phyloP scores from a whole-genome alignment of 2,888 invertebrate genomes.

The Melinaea menophilus region DNA sequence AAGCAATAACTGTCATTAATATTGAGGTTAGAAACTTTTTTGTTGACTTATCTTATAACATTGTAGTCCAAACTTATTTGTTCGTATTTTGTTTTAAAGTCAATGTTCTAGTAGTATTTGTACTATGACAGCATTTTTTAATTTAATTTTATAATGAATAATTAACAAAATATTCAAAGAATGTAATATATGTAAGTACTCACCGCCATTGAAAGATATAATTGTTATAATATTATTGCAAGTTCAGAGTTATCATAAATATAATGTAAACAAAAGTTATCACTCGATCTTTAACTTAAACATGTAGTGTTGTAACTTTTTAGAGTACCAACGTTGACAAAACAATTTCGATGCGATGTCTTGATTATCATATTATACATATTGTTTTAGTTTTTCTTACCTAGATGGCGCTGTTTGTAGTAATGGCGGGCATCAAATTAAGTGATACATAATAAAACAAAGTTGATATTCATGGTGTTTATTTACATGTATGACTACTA shows the following conservation, averaged over 20 bases:
- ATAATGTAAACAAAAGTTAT: too few species aligned
- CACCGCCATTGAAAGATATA: background rate
- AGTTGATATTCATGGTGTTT: conserved; percentile 22
- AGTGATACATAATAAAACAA: background rate
- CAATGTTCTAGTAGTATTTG: too few species aligned
- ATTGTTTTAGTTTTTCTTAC: background rate
- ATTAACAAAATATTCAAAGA: background rate
- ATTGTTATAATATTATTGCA: background rate
- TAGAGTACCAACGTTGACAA: too few species aligned
- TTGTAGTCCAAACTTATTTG: too few species aligned
- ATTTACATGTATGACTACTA: conserved; percentile 25
- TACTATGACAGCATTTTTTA: too few species aligned
- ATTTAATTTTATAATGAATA: background rate
- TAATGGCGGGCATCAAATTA: background rate
- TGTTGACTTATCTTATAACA: too few species aligned
- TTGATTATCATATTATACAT: background rate
- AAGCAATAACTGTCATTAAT: too few species aligned
- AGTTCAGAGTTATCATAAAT: too few species aligned
- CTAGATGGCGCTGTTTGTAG: conserved; percentile 12
- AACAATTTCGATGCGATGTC: too few species aligned
- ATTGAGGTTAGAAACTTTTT: background rate
- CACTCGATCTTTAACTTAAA: too few species aligned
- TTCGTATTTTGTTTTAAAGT: too few species aligned
- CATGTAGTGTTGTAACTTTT: too few species aligned
- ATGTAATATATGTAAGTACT: background rate